Conservation (phyloP, 2,888 invertebrate species). For the Cephalotes varians region DNA sequence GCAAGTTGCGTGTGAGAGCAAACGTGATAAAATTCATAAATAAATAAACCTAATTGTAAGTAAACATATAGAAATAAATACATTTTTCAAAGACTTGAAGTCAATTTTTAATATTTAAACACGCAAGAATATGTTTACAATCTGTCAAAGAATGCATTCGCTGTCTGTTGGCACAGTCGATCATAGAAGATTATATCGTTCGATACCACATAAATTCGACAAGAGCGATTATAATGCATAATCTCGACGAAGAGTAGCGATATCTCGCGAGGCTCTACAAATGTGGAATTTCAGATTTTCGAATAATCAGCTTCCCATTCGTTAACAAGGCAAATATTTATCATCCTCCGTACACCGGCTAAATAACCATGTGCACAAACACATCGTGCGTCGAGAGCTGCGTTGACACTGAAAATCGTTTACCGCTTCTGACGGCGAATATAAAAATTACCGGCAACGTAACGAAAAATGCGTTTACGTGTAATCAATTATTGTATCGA, state of each 20-base stretch:
- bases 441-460: constrained; percentile 35
- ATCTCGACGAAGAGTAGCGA: neutral
- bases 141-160: neutral
- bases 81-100: neutral
- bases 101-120: neutral
- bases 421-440: constrained; percentile 13
- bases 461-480: neutral
- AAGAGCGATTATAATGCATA: neutral
- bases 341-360: constrained; percentile 39
- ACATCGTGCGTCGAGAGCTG: constrained; percentile 17
- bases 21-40: constrained; percentile 11
- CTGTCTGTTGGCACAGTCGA: neutral
- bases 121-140: neutral
- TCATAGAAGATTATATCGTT: constrained; percentile 3
- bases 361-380: constrained; percentile 56
- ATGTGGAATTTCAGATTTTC: constrained; percentile 30
- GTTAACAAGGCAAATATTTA: constrained; percentile 56
- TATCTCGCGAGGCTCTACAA: constrained; percentile 8
- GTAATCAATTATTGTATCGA: constrained; percentile 5
- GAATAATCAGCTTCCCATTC: constrained; percentile 48
- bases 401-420: constrained; percentile 47
- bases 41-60: neutral
- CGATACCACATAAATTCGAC: neutral
- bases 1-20: constrained; percentile 3
- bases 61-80: neutral